Evolutionary conservation across 2,888 invertebrate species (phyloP).

Genomic region (Hemithea aestivaria): DNA sequence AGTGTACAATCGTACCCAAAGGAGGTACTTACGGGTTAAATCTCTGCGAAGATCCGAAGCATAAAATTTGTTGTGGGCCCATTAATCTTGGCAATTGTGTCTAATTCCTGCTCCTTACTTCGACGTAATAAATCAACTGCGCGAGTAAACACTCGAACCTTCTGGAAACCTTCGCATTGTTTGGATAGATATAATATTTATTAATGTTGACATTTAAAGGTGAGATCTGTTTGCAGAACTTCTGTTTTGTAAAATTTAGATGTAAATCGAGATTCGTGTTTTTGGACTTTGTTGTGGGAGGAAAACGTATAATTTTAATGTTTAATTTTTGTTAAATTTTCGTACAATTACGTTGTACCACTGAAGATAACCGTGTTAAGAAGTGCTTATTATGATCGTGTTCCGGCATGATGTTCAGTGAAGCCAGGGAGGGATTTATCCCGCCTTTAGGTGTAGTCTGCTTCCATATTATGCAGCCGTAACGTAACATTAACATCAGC

Average conservation of each 20-base stretch:
- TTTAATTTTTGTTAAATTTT: no score
- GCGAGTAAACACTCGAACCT: slow-evolving; percentile 36
- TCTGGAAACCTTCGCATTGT: slow-evolving; percentile 14
- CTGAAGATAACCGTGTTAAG: no score
- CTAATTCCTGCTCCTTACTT: slow-evolving; percentile 59
- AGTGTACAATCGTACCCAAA: slow-evolving; percentile 11
- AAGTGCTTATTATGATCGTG: no score
- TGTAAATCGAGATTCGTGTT: no score
- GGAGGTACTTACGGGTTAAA: slow-evolving; percentile 28
- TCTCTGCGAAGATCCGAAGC: slow-evolving; percentile 43
- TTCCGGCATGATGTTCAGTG: no score
- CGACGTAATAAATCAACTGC: slow-evolving; percentile 58
- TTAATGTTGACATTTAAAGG: slow-evolving; percentile 23
- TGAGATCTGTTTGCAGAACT: slow-evolving; percentile 19
- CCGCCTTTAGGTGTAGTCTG: no score
- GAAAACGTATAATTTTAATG: no score
- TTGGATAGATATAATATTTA: slow-evolving; percentile 26
- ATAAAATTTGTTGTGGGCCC: slow-evolving; percentile 56
- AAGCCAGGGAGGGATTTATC: no score
- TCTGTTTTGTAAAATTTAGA: slow-evolving; percentile 7
- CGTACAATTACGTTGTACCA: no score
- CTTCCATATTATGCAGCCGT: no score
- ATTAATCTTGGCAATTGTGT: slow-evolving; percentile 69
- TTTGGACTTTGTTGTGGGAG: no score
- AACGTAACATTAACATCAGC: no score